phyloP scores from a whole-genome alignment of 2,888 invertebrate species.

The Ormyrus thymus region DNA sequence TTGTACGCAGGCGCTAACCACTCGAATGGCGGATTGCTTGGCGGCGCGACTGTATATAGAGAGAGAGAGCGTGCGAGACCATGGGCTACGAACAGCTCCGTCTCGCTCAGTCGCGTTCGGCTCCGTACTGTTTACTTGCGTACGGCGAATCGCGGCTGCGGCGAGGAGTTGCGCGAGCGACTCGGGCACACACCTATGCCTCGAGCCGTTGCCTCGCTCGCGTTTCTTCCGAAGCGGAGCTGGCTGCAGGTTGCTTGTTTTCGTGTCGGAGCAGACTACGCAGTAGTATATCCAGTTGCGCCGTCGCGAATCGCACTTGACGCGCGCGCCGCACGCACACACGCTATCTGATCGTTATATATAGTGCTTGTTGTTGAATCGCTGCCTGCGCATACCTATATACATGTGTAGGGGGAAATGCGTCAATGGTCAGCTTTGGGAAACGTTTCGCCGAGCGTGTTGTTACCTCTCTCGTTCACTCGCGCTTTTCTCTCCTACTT shows the following conservation, averaged over 20 bases:
- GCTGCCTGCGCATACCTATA: conserved; percentile 20
- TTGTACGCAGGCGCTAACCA: conserved; percentile 72
- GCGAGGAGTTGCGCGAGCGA: conserved; percentile 27
- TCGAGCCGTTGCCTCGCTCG: conserved; percentile 5
- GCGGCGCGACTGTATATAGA: conserved; percentile 18
- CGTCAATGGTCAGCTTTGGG: conserved; percentile 24
- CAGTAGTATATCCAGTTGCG: neutral
- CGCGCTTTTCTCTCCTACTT: neutral
- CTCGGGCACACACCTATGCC: neutral
- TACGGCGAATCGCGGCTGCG: neutral
- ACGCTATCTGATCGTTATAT: neutral
- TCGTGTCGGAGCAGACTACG: conserved; percentile 5
- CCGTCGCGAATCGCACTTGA: neutral
- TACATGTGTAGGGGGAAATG: neutral
- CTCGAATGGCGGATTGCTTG: conserved; percentile 61
- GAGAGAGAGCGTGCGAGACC: conserved; percentile 3
- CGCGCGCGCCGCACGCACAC: conserved; percentile 5
- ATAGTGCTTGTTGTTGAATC: conserved; percentile 39
- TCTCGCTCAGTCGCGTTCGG: too few relatives aligned
- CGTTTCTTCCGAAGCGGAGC: conserved; percentile 11
- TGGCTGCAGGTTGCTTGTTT: conserved; percentile 10
- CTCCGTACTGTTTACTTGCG: neutral
- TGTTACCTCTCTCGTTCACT: too few relatives aligned
- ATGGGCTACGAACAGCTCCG: neutral
- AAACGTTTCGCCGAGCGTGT: neutral